Evolutionary conservation across 2,888 invertebrate genomes (phyloP), one percentile per base, ranked within the genome.

Genomic region (Halictus ligatus): DNA sequence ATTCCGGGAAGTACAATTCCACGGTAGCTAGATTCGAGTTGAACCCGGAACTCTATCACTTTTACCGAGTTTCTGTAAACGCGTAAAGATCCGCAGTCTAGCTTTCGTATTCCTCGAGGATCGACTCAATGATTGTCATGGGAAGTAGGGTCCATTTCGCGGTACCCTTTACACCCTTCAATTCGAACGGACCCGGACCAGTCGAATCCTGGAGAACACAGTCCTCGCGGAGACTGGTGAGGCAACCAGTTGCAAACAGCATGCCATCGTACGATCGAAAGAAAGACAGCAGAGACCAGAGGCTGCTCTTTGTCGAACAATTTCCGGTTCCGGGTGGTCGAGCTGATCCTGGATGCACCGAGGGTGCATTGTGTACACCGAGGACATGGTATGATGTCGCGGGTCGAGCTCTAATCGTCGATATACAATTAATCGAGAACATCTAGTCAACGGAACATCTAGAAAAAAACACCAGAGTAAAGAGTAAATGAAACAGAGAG

Each of bases 401-500:
- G 78, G 29, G 7, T 25, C 46, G 46, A n/a, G 67, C 29, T 50
- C 29, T 50, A 67, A 67, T 77, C 46, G 48, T 46, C 43, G 64
- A 29, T 67, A 29, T 67, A 76, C 58, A 40, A 69, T 69, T 78
- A 48, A 48, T 76, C 75, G 82, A 84, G 80, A 90, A 91, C 89
- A 91, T 89, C 89, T 86, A 90, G 80, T 85, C 81, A 85, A 85
- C 83, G 75, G 86, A 91, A 90, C 91, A 91, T 91, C 81, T 84
- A 91, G 84, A 40, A 87, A 85, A 85, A 88, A 71, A 88, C 89
- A 91, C 83, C 88, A 90, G 89, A n/a, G 78, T 75, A 84, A 83
- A 74, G 72, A 87, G 69, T 78, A 67, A 80, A 73, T 50, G 35
- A 77, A 82, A 85, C 29, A 48, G 64, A 78, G 54, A 78, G 80